These are phyloP conservation scores for Silurus aristotelis DNA, from an alignment of 2,797 vertebrate species.

Conservation along the genomic window DNA sequence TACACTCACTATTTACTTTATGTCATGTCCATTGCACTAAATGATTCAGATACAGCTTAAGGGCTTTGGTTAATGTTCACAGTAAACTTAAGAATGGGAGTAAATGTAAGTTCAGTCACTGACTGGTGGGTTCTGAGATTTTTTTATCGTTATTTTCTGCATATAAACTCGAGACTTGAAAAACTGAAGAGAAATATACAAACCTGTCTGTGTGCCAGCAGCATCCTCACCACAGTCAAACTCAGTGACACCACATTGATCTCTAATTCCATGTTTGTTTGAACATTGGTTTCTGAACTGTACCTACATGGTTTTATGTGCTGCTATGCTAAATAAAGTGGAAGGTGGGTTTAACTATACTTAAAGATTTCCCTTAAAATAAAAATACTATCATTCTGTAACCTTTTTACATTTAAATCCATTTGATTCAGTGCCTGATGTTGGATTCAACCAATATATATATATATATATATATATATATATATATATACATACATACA, in stretches of 20 bases:
- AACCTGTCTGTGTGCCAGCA: not conserved
- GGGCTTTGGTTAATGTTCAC: not conserved
- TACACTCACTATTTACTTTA: too few species aligned
- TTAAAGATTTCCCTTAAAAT: not conserved
- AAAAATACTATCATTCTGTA: not conserved
- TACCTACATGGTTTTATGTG: too few species aligned
- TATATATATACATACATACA: too few species aligned
- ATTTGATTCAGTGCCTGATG: not conserved
- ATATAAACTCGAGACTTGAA: not conserved
- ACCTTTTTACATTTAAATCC: not conserved
- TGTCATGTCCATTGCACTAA: not conserved
- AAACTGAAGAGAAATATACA: not conserved
- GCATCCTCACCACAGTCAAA: not conserved
- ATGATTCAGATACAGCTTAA: not conserved
- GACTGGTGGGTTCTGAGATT: not conserved
- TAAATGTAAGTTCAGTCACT: not conserved
- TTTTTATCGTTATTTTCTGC: too few species aligned
- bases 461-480: too few species aligned
- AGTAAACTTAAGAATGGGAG: not conserved
- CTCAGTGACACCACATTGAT: not conserved
- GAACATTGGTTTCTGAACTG: not conserved
- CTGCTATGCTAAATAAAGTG: not conserved
- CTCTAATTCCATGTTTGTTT: not conserved
- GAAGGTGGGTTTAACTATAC: not conserved
- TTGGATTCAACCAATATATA: not conserved